phyloP scores from a whole-genome alignment of 2,797 vertebrate genomes.

The Knipowitschia caucasica region DNA sequence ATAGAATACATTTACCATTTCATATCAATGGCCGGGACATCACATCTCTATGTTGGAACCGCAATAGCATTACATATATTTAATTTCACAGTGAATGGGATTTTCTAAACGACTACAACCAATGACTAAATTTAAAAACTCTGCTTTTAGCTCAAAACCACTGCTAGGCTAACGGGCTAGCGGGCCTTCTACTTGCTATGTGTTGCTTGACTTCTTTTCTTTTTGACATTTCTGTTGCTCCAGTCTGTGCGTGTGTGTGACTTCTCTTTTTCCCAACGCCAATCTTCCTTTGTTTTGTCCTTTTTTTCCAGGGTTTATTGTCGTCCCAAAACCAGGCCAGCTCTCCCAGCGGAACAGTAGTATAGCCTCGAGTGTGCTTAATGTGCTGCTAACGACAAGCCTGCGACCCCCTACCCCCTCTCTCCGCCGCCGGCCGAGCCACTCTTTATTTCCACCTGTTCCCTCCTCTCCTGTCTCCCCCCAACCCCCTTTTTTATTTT shows the following conservation, averaged over 20 bases:
- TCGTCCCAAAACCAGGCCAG: slow-evolving; percentile 94
- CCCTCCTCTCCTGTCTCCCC: neutral
- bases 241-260: slow-evolving; percentile 59
- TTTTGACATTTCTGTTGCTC: slow-evolving; percentile 45
- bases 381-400: slow-evolving; percentile 82
- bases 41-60: too few species aligned
- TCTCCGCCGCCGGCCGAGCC: slow-evolving; percentile 82
- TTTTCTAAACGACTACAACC: too few species aligned
- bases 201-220: slow-evolving; percentile 44
- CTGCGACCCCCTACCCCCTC: slow-evolving; percentile 84
- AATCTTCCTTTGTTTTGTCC: slow-evolving; percentile 78
- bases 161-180: slow-evolving; percentile 16
- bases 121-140: too few species aligned
- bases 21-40: too few species aligned
- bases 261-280: slow-evolving; percentile 69
- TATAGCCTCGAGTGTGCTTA: slow-evolving; percentile 86
- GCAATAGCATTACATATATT: too few species aligned
- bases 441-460: slow-evolving; percentile 66
- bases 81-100: slow-evolving; percentile 14
- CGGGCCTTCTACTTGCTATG: slow-evolving; percentile 39
- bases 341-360: slow-evolving; percentile 96
- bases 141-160: slow-evolving; percentile 20
- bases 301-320: slow-evolving; percentile 90
- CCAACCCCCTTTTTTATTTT: slow-evolving; percentile 25
- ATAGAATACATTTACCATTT: too few species aligned